Evolutionary conservation across 1,140 invertebrate species (phyloP).

Genomic region (roundworm (Caenorhabditis elegans)): WBcel235 BX284605.5:8598001-8598500

Average conservation of each 20-base stretch:
- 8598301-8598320: background rate
- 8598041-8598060: constrained; percentile 47
- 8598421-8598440: constrained; percentile 37
- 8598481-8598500: too few relatives aligned
- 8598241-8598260: constrained; percentile 42
- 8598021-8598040: constrained; percentile 32
- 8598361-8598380: constrained; percentile 23
- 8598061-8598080: constrained; percentile 42
- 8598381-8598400: constrained; percentile 9
- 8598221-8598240: constrained; percentile 2
- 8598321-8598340: background rate
- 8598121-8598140: constrained; percentile 17
- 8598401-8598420: background rate
- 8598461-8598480: constrained; percentile 40
- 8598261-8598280: constrained; percentile 56
- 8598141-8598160: constrained; percentile 20
- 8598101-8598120: constrained; percentile 22
- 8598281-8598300: constrained; percentile 48
- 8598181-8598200: constrained; percentile 20
- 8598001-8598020: background rate
- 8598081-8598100: background rate
- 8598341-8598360: constrained; percentile 34
- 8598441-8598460: constrained; percentile 25
- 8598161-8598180: background rate
- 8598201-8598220: constrained; percentile 36